These are phyloP conservation scores for Lamellibrachia luymesi DNA, from an alignment of 1,140 invertebrate species.

Conservation along the genomic window DNA sequence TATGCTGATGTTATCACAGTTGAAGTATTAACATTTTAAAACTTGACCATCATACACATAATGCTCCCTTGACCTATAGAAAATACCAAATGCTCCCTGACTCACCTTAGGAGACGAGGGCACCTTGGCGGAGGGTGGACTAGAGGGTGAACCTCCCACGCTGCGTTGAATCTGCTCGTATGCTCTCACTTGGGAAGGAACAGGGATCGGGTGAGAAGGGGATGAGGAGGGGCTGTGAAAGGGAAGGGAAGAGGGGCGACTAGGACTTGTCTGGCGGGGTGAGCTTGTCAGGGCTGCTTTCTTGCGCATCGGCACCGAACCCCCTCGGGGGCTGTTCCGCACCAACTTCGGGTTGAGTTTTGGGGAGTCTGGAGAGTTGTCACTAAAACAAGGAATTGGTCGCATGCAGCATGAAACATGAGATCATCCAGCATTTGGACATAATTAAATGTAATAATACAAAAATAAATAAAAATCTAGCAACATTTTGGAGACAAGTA, in stretches of 20 bases:
- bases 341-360: not conserved
- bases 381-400: not conserved
- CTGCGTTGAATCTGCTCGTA: slow-evolving; percentile 58
- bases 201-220: slow-evolving; percentile 69
- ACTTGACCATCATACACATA: slow-evolving; percentile 10
- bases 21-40: not conserved
- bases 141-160: slow-evolving; percentile 19
- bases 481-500: too few relatives aligned
- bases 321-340: slow-evolving; percentile 4
- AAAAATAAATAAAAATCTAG: not conserved
- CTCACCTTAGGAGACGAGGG: slow-evolving; percentile 9
- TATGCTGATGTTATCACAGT: not conserved
- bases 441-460: not conserved
- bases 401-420: not conserved
- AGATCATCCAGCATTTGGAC: not conserved
- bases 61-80: slow-evolving; percentile 9
- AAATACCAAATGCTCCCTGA: slow-evolving; percentile 11
- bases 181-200: slow-evolving; percentile 69
- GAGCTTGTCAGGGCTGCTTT: not conserved
- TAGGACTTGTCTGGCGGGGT: slow-evolving; percentile 27
- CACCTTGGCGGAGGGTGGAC: not conserved
- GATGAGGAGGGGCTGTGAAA: slow-evolving; percentile 15
- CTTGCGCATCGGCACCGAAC: slow-evolving; percentile 9
- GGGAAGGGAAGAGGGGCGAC: slow-evolving; percentile 42
- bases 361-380: slow-evolving; percentile 17